Evolutionary conservation across 2,113 vertebrate genomes (phyloP).

Genomic region (Gopherus flavomarginatus): DNA sequence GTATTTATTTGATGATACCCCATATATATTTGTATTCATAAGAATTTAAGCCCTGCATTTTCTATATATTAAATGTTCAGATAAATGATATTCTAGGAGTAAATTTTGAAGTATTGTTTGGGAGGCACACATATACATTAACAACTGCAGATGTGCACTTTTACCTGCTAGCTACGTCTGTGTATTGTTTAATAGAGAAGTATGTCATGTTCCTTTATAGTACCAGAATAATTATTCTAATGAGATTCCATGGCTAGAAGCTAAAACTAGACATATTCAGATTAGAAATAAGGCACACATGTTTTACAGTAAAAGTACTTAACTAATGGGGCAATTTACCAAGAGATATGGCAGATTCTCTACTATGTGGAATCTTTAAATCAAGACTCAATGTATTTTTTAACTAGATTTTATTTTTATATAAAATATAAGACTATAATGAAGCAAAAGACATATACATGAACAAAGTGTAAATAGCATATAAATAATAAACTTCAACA

Average conservation of each 20-base stretch:
- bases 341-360: background rate
- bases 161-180: background rate
- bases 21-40: background rate
- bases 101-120: background rate
- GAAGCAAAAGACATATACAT: too few relatives aligned
- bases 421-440: too few relatives aligned
- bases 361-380: background rate
- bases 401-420: too few relatives aligned
- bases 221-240: background rate
- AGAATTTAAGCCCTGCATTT: background rate
- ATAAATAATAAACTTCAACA: too few relatives aligned
- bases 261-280: too few relatives aligned
- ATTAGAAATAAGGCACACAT: too few relatives aligned
- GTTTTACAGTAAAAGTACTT: too few relatives aligned
- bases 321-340: background rate
- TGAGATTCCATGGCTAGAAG: too few relatives aligned
- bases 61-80: background rate
- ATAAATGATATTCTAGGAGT: background rate
- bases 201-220: background rate
- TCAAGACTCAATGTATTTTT: background rate
- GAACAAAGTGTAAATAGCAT: too few relatives aligned
- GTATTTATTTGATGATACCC: too few relatives aligned
- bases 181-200: background rate
- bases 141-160: background rate
- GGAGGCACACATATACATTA: too few relatives aligned